Conservation (phyloP, 2,888 invertebrate species). For the Cabera pusaria region DNA sequence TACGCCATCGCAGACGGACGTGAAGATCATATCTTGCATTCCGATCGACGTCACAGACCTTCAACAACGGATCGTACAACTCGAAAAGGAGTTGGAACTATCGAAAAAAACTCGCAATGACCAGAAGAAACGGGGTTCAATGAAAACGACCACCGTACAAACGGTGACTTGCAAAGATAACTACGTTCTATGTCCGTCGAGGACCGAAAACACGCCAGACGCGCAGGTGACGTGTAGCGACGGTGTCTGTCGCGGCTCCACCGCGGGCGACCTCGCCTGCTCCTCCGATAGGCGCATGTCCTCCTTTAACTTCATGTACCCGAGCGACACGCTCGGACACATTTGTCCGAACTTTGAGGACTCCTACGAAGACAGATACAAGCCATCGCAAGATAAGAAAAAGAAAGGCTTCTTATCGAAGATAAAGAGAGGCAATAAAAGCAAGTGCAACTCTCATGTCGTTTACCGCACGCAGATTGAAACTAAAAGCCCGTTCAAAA, state of each 20-base stretch:
- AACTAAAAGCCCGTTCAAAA: conserved; percentile 19
- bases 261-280: too few relatives aligned
- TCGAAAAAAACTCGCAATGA: background rate
- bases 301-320: too few relatives aligned
- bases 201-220: too few relatives aligned
- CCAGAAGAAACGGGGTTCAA: too few relatives aligned
- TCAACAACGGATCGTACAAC: conserved; percentile 59
- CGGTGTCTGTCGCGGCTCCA: too few relatives aligned
- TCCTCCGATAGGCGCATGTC: too few relatives aligned
- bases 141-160: too few relatives aligned
- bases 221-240: too few relatives aligned
- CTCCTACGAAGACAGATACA: conserved; percentile 10
- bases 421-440: conserved; percentile 17
- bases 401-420: conserved; percentile 18
- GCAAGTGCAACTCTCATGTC: conserved; percentile 16
- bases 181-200: too few relatives aligned
- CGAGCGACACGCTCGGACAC: too few relatives aligned
- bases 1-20: conserved; percentile 70
- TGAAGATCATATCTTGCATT: conserved; percentile 76
- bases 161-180: too few relatives aligned
- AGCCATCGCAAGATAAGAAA: conserved; percentile 5
- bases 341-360: background rate
- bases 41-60: conserved; percentile 75
- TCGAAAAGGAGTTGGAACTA: conserved; percentile 55
- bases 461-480: conserved; percentile 26